These are phyloP conservation scores for Drosophila sp. DNA, from an alignment of 1,140 invertebrate genomes.

Conservation along the genomic window DNA sequence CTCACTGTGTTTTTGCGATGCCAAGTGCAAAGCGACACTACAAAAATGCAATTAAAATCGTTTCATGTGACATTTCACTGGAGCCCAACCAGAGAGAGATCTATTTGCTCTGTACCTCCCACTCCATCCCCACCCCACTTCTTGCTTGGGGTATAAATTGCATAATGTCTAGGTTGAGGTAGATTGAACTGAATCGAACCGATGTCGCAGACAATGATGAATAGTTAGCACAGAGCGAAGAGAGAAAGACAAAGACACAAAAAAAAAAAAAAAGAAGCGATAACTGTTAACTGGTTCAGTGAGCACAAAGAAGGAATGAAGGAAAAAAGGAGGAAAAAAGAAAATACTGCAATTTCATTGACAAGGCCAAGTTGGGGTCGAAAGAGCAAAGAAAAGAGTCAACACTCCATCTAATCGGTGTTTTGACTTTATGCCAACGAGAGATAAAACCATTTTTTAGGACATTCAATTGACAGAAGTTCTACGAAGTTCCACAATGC, in stretches of 20 bases:
- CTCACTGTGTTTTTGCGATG: constrained; percentile 28
- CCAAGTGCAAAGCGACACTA: constrained; percentile 48
- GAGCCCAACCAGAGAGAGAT: neutral
- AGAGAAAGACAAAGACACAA: constrained; percentile 9
- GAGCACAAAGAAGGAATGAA: constrained; percentile 23
- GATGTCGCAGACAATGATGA: constrained; percentile 35
- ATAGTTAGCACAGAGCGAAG: constrained; percentile 15
- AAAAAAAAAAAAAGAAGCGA: constrained; percentile 17
- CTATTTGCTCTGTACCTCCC: constrained; percentile 31
- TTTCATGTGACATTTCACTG: constrained; percentile 68
- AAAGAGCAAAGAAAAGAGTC: constrained; percentile 12
- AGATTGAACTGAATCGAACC: constrained; percentile 12
- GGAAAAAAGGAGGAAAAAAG: constrained; percentile 1
- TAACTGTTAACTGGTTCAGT: constrained; percentile 52
- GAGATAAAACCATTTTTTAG: neutral
- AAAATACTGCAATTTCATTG: neutral
- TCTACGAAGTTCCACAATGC: too few species aligned
- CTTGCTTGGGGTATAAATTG: constrained; percentile 18
- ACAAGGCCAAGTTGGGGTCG: too few species aligned
- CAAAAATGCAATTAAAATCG: constrained; percentile 74
- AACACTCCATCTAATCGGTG: neutral
- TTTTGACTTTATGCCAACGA: neutral
- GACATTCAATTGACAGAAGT: too few species aligned
- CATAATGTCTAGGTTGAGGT: constrained; percentile 26
- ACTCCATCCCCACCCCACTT: neutral